phyloP scores from a whole-genome alignment of 2,797 vertebrate species.

The Sphaeramia orbicularis region DNA sequence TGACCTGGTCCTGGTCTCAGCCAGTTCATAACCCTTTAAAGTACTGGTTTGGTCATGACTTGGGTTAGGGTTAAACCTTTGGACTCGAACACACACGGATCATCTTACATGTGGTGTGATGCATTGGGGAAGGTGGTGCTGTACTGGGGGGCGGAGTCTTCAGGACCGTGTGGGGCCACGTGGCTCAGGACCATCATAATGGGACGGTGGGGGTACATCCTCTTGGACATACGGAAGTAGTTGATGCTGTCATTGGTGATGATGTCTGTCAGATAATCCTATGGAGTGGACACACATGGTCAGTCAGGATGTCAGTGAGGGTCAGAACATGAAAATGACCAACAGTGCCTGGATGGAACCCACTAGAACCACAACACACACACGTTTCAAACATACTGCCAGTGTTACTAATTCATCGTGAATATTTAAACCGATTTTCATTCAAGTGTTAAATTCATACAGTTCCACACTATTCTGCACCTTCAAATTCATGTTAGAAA shows the following conservation, averaged over 20 bases:
- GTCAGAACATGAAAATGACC: slow-evolving; percentile 9
- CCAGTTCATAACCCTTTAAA: too few species aligned
- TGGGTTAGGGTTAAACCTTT: too few species aligned
- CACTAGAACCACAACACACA: not conserved
- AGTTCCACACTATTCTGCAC: too few species aligned
- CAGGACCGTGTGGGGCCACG: slow-evolving; percentile 95
- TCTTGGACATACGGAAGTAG: slow-evolving; percentile 96
- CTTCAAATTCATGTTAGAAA: too few species aligned
- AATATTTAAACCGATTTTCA: not conserved
- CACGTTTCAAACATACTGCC: not conserved
- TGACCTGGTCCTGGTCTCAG: too few species aligned
- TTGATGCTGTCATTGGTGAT: slow-evolving; percentile 97
- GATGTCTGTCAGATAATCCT: slow-evolving; percentile 98
- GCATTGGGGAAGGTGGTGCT: slow-evolving; percentile 93
- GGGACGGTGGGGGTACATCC: slow-evolving; percentile 94
- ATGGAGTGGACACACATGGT: slow-evolving; percentile 43
- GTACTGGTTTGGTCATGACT: too few species aligned
- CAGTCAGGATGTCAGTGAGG: slow-evolving; percentile 28
- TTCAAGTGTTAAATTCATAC: too few species aligned
- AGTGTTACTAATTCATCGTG: not conserved
- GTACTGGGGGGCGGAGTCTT: slow-evolving; percentile 97
- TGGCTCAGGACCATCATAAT: slow-evolving; percentile 98
- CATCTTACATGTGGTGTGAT: slow-evolving; percentile 96
- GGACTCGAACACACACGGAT: not conserved
- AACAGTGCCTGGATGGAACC: slow-evolving; percentile 3